Base-by-base conservation (phyloP, 2,888 invertebrate species). In the Sphecodes monilicornis region DNA sequence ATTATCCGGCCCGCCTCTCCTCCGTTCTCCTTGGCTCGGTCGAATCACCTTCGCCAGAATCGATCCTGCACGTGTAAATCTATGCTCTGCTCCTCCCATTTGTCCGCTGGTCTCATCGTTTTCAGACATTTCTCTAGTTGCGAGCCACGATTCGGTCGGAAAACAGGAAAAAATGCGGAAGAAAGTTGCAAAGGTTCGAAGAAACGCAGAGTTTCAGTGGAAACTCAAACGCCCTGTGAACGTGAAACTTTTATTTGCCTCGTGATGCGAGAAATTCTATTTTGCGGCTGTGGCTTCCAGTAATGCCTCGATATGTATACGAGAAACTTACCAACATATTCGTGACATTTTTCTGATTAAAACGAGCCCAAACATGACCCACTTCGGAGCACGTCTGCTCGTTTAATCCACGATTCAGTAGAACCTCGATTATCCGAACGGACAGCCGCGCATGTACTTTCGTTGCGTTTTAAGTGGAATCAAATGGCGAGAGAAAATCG, bases 1-100 rank as follows among this genome's bases (percentile, higher is more conserved):
- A 92, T 92, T 91, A 91, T 91, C 92, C 84, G 82, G 83, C 86
- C 83, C 86, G 89, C 90, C 88, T 88, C 84, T 83, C 85, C 86
- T 76, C 86, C 86, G 57, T 75, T 81, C 69, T 79, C 64, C 66
- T 73, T 64, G 76, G 75, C 8, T 71, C 32, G 54, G 16, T 22
- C 66, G 57, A 16, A 68, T 80, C 72, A 36, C 64, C 54, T 72
- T 60, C 76, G 68, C 26, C 39, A 66, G 76, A 73, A 86, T 77
- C 82, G 86, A 76, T 79, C 78, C 70, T 66, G 46, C 18, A 57
- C 78, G 74, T 87, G 64, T 78, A 78, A 80, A 85, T 85, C 81
- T 84, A 70, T 72, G 66, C 79, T 16, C 39, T 72, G 1, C 60
- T 32, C 66, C 77, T 70, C 57, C 77, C 57, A 22, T 64, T 26